Conservation (phyloP, 2,797 vertebrate species). For the Lateolabrax maculatus region DNA sequence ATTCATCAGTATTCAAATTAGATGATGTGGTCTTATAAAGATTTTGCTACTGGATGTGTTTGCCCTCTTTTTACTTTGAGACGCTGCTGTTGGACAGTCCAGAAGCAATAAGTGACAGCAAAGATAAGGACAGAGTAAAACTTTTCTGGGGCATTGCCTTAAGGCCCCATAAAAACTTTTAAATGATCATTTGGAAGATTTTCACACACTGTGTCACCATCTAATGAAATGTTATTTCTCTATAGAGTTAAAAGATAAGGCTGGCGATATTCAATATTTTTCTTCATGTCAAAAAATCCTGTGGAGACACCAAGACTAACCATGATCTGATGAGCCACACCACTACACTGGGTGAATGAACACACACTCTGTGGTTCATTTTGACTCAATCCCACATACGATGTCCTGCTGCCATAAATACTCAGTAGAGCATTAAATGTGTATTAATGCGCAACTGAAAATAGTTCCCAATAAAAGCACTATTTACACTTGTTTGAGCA, state of each 20-base stretch:
- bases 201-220: conserved; percentile 17
- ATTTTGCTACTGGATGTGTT: conserved; percentile 31
- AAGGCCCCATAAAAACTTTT: conserved; percentile 28
- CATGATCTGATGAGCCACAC: not conserved
- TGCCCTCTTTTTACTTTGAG: not conserved
- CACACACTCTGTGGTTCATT: not conserved
- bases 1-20: conserved; percentile 52
- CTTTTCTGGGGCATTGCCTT: conserved; percentile 37
- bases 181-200: conserved; percentile 40
- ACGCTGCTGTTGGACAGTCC: conserved; percentile 8
- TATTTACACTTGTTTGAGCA: too few relatives aligned
- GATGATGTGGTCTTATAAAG: conserved; percentile 8
- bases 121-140: conserved; percentile 34
- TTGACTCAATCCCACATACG: not conserved
- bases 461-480: too few relatives aligned
- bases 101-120: conserved; percentile 22
- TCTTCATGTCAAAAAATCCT: conserved; percentile 13
- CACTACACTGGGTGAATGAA: not conserved
- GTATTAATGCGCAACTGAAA: too few relatives aligned
- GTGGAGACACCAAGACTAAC: not conserved
- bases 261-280: not conserved
- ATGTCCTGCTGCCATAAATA: not conserved
- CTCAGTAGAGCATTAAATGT: not conserved
- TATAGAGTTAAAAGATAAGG: not conserved
- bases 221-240: conserved; percentile 22